Conservation (phyloP, 2,797 vertebrate genomes). For the Acanthurus leucopareius region DNA sequence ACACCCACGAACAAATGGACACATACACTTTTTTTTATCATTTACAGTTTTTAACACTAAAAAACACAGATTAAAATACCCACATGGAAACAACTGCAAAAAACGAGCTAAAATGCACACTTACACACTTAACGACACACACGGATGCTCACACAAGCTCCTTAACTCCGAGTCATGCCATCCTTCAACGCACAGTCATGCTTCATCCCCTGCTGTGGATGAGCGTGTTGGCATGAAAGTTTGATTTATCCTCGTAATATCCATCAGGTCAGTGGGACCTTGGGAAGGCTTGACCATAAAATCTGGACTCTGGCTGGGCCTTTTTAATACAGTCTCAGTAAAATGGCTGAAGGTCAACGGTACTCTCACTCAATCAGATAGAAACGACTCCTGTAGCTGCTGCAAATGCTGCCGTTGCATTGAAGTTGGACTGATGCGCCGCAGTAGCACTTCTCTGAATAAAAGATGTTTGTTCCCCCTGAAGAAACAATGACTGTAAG, state of each 20-base stretch:
- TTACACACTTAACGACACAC: background rate
- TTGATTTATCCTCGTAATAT: conserved; percentile 86
- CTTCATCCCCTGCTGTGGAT: conserved; percentile 60
- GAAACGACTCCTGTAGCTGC: conserved; percentile 64
- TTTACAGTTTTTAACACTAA: background rate
- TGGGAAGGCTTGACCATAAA: conserved; percentile 79
- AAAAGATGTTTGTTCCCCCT: conserved; percentile 49
- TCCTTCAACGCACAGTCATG: conserved; percentile 64
- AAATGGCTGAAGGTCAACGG: conserved; percentile 82
- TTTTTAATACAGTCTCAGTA: conserved; percentile 85
- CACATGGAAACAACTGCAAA: background rate
- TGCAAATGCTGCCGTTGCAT: conserved; percentile 56
- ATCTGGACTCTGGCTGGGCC: conserved; percentile 74
- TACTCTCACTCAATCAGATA: conserved; percentile 80
- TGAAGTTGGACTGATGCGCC: conserved; percentile 58
- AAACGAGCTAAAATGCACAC: conserved; percentile 6
- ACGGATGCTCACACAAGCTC: background rate
- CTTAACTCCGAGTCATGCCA: conserved; percentile 29
- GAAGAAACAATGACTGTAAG: conserved; percentile 35
- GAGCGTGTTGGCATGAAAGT: conserved; percentile 77
- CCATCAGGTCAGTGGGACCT: conserved; percentile 81
- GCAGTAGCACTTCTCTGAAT: conserved; percentile 44
- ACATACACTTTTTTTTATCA: too few relatives aligned
- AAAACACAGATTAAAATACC: background rate
- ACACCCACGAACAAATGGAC: background rate